A percentile compares a stretch with the other conserved stretches of the same genome.
These are phyloP conservation scores for Urophycis tenuis DNA, from an alignment of 2,797 vertebrate genomes.

Conservation along the genomic window DNA sequence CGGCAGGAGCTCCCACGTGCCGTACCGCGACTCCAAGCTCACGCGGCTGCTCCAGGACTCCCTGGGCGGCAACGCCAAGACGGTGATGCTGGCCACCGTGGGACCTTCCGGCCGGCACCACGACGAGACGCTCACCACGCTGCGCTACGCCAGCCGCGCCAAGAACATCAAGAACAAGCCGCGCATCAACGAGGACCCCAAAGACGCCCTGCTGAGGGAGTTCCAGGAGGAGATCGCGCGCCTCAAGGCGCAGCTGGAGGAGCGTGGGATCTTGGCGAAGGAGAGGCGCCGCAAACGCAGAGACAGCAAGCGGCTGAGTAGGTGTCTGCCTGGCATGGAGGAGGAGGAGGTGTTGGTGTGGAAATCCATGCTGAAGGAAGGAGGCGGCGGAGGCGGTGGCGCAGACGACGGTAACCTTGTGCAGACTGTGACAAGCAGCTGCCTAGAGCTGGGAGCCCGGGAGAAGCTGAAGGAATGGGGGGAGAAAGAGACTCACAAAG, in stretches of 20 bases:
- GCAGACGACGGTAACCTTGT: neutral
- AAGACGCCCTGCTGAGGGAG: constrained; percentile 89
- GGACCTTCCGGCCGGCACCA: constrained; percentile 85
- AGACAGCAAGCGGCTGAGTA: constrained; percentile 81
- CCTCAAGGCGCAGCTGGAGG: constrained; percentile 90
- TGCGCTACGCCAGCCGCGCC: constrained; percentile 91
- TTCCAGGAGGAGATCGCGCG: constrained; percentile 93
- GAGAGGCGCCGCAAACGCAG: constrained; percentile 79
- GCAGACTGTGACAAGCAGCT: constrained; percentile 28
- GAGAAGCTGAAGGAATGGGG: constrained; percentile 80
- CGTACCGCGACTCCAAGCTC: constrained; percentile 96
- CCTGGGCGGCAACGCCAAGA: constrained; percentile 92
- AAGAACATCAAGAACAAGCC: constrained; percentile 98
- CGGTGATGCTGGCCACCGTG: constrained; percentile 92
- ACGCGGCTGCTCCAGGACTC: constrained; percentile 94
- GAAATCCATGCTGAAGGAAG: constrained; percentile 70
- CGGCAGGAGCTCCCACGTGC: constrained; percentile 85
- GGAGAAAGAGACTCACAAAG: constrained; percentile 85
- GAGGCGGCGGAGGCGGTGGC: constrained; percentile 73
- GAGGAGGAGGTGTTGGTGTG: constrained; percentile 66
- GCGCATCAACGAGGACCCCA: constrained; percentile 93
- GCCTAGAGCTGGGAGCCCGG: constrained; percentile 74
- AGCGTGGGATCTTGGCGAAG: constrained; percentile 83
- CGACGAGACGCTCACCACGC: constrained; percentile 86
- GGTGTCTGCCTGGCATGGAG: constrained; percentile 66